Base-by-base conservation (phyloP, 2,888 invertebrate genomes). In the Meloe dianella region DNA sequence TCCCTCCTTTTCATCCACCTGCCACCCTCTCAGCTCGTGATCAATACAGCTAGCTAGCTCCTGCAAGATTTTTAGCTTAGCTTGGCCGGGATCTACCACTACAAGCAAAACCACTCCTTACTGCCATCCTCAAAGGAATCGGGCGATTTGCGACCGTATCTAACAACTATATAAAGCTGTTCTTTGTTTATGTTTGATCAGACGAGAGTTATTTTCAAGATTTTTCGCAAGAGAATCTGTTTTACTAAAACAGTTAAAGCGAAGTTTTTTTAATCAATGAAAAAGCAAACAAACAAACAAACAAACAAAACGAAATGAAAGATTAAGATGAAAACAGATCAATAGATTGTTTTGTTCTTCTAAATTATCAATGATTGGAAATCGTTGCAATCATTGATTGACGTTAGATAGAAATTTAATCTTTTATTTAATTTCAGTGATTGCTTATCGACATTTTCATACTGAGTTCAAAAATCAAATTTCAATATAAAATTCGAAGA, bases 41-140 rank as follows among this genome's bases (percentile, higher is more conserved):
- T 84, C 84, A 83, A 84, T 84, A 84, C 83, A 84, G 84, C 84
- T 83, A 80, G 82, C 81, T 79, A 79, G 81, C 81, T 82, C 82
- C 83, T 84, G 84, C 84, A 84, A 84, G 84, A 84, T 82, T 83
- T 83, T 83, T 81, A 82, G 84, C 84, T 83, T 84, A 83, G 82
- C 82, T 83, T 80, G 82, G 80, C 83, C 82, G 82, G 83, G 83
- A 77, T 78, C 75, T 76, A 74, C 75, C 74, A 72, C 72, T 75
- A 74, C 77, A 75, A 76, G 80, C 80, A 80, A 78, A 81, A 82
- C 83, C 83, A 82, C 82, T 83, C 84, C 84, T 83, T 83, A 81
- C 78, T 80, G 80, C 77, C 75, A 75, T 77, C 71, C 76, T 77
- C 78, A 79, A 80, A 81, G 80, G 79, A 79, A 72, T 69, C 71